Base-by-base conservation (phyloP, 2,888 invertebrate genomes). In the Deilephila elpenor region DNA sequence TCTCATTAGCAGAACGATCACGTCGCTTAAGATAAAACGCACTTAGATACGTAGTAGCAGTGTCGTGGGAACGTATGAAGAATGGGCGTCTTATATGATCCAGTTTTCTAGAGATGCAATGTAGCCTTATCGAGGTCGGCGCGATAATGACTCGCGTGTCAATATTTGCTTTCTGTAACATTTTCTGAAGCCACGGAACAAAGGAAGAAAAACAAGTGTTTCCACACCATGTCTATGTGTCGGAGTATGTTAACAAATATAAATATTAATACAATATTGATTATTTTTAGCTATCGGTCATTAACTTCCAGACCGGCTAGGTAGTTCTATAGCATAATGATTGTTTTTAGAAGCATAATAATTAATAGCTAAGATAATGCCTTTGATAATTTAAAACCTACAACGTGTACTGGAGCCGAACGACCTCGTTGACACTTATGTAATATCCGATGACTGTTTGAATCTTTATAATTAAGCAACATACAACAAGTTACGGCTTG, bases 61-160 rank as follows among this genome's bases (percentile, higher is more conserved):
- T 87, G 89, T 91, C 94, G 93, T 94, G 94, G 92, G 94, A 94
- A 94, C 87, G 78, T 77, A 77, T 76, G 80, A 90, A 91, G 90
- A 93, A 93, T 93, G 84, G 89, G 79, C 82, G 85, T 83, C 86
- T 88, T 83, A 84, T 86, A 86, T 89, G 91, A 92, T 91, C 92
- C 90, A 93, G 92, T 93, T 94, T 93, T 91, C 92, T 90, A 89
- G 83, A 89, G 89, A 90, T 89, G 88, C 85, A 86, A 90, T 89
- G 88, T 85, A 88, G 87, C 86, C 86, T 89, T 89, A 93, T 93
- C 91, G 91, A 90, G 92, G 93, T 89, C 91, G 88, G 77, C 81
- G 83, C 84, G 91, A 93, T 92, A 92, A 90, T 91, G 86, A 89
- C 83, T 86, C 84, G 83, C 84, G 82, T 87, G 90, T 93, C 90